Percentiles rank a stretch among this genome's conserved stretches.
phyloP scores from a whole-genome alignment of 2,797 vertebrate genomes.

The Darevskia nairensis region DNA sequence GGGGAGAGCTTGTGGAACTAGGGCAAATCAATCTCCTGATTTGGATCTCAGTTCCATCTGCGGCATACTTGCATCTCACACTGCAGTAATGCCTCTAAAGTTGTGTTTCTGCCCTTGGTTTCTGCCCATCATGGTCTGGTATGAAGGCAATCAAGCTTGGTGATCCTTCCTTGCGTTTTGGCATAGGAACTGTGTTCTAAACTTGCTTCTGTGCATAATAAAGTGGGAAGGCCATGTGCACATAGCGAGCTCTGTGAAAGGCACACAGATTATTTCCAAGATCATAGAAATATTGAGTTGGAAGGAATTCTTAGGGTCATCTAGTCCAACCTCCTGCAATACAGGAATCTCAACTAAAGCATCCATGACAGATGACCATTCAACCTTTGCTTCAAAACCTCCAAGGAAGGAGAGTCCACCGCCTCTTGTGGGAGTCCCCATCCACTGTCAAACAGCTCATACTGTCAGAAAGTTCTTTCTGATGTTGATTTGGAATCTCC shows the following conservation, averaged over 20 bases:
- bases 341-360: no score
- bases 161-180: neutral
- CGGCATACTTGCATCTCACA: neutral
- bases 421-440: no score
- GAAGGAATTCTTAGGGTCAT: neutral
- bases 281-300: neutral
- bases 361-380: no score
- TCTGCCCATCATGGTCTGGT: neutral
- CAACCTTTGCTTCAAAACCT: no score
- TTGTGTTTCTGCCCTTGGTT: neutral
- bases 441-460: no score
- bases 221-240: neutral
- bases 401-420: no score
- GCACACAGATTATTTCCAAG: neutral
- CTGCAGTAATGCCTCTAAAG: neutral
- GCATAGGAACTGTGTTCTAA: neutral
- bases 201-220: neutral
- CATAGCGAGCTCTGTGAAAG: neutral
- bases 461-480: no score
- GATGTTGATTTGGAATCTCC: no score
- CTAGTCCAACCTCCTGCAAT: no score
- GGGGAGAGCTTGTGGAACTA: neutral
- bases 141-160: neutral
- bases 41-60: conserved; percentile 1
- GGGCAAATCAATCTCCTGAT: neutral